Conservation (phyloP, 2,113 vertebrate species). For the Pluvialis apricaria region DNA sequence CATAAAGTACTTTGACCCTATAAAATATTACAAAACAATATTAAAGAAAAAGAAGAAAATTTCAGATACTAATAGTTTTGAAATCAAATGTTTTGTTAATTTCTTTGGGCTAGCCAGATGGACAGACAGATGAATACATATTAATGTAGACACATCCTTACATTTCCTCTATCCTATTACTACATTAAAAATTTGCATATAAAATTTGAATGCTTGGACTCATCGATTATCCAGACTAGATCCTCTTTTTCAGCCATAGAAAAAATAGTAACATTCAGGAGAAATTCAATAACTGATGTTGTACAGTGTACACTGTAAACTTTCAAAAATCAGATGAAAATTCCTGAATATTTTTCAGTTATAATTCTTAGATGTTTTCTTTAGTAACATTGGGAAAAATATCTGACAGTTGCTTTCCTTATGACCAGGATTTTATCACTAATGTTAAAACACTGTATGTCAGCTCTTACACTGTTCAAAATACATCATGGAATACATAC, state of each 20-base stretch:
- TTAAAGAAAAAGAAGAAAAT: neutral
- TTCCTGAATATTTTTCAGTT: neutral
- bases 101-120: neutral
- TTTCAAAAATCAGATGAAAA: neutral
- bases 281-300: neutral
- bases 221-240: neutral
- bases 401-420: neutral
- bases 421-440: neutral
- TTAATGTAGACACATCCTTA: neutral
- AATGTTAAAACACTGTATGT: neutral
- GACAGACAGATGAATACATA: neutral
- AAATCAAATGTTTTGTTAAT: neutral
- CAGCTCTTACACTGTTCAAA: neutral
- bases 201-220: neutral
- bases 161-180: neutral
- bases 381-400: neutral
- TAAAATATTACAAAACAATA: neutral
- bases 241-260: neutral
- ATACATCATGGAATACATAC: neutral
- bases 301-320: neutral
- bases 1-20: neutral
- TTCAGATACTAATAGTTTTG: neutral
- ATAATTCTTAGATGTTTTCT: neutral
- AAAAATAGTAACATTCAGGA: neutral
- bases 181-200: neutral